Percentiles rank a stretch among this genome's conserved stretches.
phyloP scores from a whole-genome alignment of 2,113 vertebrate genomes.

The Stigmatopora argus region DNA sequence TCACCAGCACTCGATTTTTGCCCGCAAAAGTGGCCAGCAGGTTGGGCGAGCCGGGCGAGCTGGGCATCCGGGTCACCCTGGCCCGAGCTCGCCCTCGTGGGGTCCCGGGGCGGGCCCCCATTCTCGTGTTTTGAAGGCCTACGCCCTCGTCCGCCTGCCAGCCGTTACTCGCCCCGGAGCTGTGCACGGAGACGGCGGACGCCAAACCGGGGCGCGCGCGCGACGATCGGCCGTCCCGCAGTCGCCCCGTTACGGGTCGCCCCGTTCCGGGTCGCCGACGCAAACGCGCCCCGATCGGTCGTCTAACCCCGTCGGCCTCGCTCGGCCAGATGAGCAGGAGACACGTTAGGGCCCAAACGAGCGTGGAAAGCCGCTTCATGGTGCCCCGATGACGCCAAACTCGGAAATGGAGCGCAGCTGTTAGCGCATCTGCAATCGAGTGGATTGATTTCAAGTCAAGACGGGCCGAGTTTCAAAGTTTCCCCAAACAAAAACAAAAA shows the following conservation, averaged over 20 bases:
- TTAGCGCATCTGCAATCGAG: constrained; percentile 34
- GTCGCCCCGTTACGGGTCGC: constrained; percentile 15
- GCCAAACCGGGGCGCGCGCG: constrained; percentile 35
- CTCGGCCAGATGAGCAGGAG: constrained; percentile 67
- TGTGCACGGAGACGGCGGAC: constrained; percentile 51
- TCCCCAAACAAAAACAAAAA: background rate
- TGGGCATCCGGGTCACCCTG: constrained; percentile 74
- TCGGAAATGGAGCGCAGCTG: constrained; percentile 9
- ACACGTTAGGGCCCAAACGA: constrained; percentile 69
- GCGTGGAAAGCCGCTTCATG: constrained; percentile 61
- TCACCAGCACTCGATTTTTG: constrained; percentile 88
- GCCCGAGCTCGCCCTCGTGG: constrained; percentile 54
- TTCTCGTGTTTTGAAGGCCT: constrained; percentile 5
- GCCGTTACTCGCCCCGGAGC: constrained; percentile 16
- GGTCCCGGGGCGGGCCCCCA: too few relatives aligned
- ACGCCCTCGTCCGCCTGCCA: constrained; percentile 53
- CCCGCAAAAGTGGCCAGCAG: constrained; percentile 90
- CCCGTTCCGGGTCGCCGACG: constrained; percentile 25
- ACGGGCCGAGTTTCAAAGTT: constrained; percentile 28
- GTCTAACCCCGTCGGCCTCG: constrained; percentile 51
- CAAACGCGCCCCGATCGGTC: constrained; percentile 19
- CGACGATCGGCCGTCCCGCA: background rate
- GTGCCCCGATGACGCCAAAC: constrained; percentile 10
- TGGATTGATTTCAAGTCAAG: constrained; percentile 36
- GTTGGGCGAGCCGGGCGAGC: constrained; percentile 80